Conservation (phyloP, 2,888 invertebrate genomes). For the Pseudococcus viburni region DNA sequence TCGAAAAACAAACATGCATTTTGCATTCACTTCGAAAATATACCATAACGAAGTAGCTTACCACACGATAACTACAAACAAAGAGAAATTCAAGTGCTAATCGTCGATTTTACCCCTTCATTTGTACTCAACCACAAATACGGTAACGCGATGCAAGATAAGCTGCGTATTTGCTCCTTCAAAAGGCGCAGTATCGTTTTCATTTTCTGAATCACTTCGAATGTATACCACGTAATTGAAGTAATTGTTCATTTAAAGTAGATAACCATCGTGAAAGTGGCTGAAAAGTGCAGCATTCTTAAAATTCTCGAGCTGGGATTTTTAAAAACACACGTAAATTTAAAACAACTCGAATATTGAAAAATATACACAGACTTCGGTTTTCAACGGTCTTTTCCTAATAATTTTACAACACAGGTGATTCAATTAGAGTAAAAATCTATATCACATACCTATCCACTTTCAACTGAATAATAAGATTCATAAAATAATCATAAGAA, state of each 20-base stretch:
- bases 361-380: no score
- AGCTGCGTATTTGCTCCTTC: constrained; percentile 4
- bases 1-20: no score
- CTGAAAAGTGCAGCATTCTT: background rate
- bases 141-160: constrained; percentile 16
- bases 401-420: no score
- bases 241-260: background rate
- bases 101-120: constrained; percentile 9
- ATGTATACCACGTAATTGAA: background rate
- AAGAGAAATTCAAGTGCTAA: constrained; percentile 1
- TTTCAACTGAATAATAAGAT: no score
- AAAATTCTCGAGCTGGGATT: background rate
- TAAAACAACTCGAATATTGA: no score
- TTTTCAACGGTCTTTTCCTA: no score
- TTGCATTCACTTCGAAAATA: no score
- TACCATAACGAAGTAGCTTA: no score
- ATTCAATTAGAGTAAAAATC: no score
- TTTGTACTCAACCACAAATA: background rate
- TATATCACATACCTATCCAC: no score
- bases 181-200: background rate
- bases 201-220: background rate
- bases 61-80: background rate
- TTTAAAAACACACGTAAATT: background rate
- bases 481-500: no score
- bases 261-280: background rate